Evolutionary conservation across 1,140 invertebrate species (phyloP), one percentile per base, ranked within the genome.

Genomic region (Pomacea maculata): DNA sequence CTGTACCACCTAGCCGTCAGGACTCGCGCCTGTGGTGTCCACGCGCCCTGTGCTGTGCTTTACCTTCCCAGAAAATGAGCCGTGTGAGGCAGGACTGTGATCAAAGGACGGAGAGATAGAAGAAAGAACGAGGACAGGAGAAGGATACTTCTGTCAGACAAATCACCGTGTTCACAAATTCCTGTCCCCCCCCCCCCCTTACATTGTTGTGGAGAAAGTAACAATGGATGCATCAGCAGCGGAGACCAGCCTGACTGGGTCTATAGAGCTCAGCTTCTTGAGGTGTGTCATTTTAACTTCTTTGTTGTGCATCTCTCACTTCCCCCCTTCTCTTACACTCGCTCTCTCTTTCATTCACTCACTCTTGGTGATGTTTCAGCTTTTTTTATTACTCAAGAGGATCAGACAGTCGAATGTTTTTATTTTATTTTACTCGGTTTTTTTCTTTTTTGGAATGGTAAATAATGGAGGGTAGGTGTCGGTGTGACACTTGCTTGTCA

Each of bases 241-340:
- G 52, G 75, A 76, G 34, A 72, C 80, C 65, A 81, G 75, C 61
- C 67, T 81, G 12, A 76, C 80, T 73, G 80, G 80, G 45, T 75
- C 80, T n/a, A 77, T 81, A 64, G 80, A 81, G 63, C 75, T 81
- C 29, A 76, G 68, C 75, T 77, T 81, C 21, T 55, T 81, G 74
- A 81, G 80, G 80, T 81, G 71, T 34, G 76, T 52, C 9, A 29
- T 76, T 55, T 61, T 76, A 34, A 61, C 67, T 70, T 70, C 21
- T 12, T 70, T 15, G 64, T 21, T 70, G 67, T 70, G 34, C 45
- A 21, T 14, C 45, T 15, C 45, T 55, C 73, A 15, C 54, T 57
- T 1, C 55, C 72, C 55, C 29, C 29, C 72, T 73, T 77, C 57
- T 45, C 63, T 52, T 52, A 34, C 7, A 52, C 75, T 25, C 29